Base-by-base conservation (phyloP, 2,113 vertebrate species). In the Clarias macrocephalus region DNA sequence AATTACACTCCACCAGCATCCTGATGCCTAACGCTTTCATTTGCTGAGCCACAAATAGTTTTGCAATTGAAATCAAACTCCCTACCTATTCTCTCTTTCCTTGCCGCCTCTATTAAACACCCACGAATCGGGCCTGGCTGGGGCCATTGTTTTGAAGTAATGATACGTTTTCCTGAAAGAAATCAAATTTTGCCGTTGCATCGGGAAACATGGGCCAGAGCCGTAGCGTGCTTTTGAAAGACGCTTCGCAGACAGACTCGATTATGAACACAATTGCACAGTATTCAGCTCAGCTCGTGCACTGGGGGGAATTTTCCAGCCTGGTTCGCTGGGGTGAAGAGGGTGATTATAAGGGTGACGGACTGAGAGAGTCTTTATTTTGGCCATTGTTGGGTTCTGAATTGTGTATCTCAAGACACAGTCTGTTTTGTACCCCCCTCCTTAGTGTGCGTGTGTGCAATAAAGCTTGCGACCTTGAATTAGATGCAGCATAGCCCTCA, bases 311-410 rank as follows among this genome's bases (percentile, higher is more conserved):
- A 57, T 79, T 84, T 77, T 65, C 86, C 81, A 83, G 86, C 48
- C 72, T 59, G 85, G 25, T 19, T 68, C 66, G 80, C 28, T n/a
- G 59, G 83, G 83, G 42, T 57, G 89, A 91, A 92, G 91, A 89
- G 86, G 66, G 88, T 89, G 92, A 93, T 90, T 92, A 90, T 82
- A 23, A 68, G 79, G 25, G 91, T 92, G 93, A 93, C 91, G 90
- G 42, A 87, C 80, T 90, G 86, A 89, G 90, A 91, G 87, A 82
- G 89, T 75, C 89, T 93, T 92, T 92, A 89, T 92, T 75, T 19
- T 21, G 19, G 52, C 70, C 82, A 30, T 88, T 88, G 81, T 85
- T 70, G 59, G 15, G 80, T 25, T 85, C 86, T 83, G 91, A 90
- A 91, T 92, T 93, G 85, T 88, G 18, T 73, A 25, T 63, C 33